Base-by-base conservation (phyloP, 2,797 vertebrate species). In the Falco naumanni region DNA sequence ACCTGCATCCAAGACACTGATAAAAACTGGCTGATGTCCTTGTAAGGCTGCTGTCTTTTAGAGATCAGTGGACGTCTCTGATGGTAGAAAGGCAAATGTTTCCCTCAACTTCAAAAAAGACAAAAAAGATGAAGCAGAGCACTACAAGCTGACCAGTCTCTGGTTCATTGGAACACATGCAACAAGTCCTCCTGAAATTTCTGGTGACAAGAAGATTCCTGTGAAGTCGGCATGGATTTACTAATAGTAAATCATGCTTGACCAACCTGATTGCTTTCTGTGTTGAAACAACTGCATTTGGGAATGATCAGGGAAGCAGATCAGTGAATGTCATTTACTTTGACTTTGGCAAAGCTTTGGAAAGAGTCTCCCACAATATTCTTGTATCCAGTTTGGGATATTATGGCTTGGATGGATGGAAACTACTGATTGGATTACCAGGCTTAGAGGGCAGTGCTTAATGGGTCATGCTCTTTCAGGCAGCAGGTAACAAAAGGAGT, bases 311-410 rank as follows among this genome's bases (percentile, higher is more conserved):
- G 17, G 17, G 17, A 45, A 45, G 45, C 17, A 45, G 45, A 45
- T 45, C 18, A 19, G 45, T 45, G 45, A 45, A 45, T 45, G 45
- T 45, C 17, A 45, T 45, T 45, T 45, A 45, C 43, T 45, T 45
- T 45, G 18, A 45, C 45, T 45, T 45, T 45, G 17, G 17, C 17
- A 45, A 45, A 18, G 18, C 45, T 19, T 19, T 45, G 45, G 18
- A 45, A 45, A 45, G 17, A 18, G 45, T 45, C 45, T 45, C 45
- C 45, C 45, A 45, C 45, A 48, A 37, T 43, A 56, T 50, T 43
- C 34, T 80, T 2, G 1, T 48, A 57, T 4, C 11, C 14, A 39
- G 3, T 69, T 57, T 57, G 21, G 14, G n/a, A 47, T 1, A 0
- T 57, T 57, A 26, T 39, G 29, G 20, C 57, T 48, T 61, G 18